These are phyloP conservation scores for Heloderma charlesbogerti DNA, from an alignment of 2,113 vertebrate genomes.

Conservation along the genomic window DNA sequence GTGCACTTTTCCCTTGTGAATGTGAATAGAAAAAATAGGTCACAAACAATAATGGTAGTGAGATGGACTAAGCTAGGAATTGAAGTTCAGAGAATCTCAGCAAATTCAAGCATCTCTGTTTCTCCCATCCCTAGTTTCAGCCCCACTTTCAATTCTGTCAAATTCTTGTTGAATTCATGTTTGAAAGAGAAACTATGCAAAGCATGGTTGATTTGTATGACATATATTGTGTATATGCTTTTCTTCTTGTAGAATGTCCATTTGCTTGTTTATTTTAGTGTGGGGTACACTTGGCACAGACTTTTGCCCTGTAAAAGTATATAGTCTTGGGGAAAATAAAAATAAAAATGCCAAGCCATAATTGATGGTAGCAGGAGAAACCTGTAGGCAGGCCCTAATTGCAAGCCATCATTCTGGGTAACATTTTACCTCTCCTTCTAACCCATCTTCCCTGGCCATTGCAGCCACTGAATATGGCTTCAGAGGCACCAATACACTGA, in stretches of 20 bases:
- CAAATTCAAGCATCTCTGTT: too few species aligned
- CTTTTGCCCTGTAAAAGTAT: neutral
- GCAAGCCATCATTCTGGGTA: neutral
- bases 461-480: neutral
- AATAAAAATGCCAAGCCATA: neutral
- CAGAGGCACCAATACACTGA: fast-evolving
- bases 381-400: neutral
- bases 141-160: neutral
- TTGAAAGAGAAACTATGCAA: neutral
- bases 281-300: neutral
- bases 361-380: neutral
- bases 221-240: neutral
- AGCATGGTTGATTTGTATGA: neutral
- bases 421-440: fast-evolving
- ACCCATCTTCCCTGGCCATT: neutral
- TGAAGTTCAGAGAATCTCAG: too few species aligned
- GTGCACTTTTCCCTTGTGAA: too few species aligned
- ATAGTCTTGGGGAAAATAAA: neutral
- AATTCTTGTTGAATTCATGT: neutral
- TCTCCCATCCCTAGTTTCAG: neutral
- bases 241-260: neutral
- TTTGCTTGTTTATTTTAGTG: neutral
- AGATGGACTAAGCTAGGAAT: too few species aligned
- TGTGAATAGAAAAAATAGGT: too few species aligned
- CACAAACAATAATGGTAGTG: too few species aligned